A percentile compares a stretch with the other conserved stretches of the same genome.
These are phyloP conservation scores for Dione vanillae DNA, from an alignment of 2,888 invertebrate species.

Conservation along the genomic window DNA sequence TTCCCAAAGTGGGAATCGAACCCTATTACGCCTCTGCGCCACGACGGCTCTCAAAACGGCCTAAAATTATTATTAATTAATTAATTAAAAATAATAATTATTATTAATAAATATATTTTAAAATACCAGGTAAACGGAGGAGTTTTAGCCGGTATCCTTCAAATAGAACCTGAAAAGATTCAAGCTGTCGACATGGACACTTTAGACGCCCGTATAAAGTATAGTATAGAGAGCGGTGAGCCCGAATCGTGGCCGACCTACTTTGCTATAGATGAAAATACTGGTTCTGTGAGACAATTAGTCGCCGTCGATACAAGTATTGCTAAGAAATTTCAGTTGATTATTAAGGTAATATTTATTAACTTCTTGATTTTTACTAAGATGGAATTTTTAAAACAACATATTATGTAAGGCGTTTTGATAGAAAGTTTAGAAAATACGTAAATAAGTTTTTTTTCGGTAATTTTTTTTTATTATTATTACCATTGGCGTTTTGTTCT, in stretches of 20 bases:
- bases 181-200: constrained; percentile 96
- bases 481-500: too few species aligned
- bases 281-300: constrained; percentile 92
- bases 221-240: constrained; percentile 91
- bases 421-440: too few species aligned
- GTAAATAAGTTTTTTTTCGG: too few species aligned
- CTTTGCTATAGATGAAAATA: constrained; percentile 92
- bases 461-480: too few species aligned
- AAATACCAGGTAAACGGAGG: constrained; percentile 89
- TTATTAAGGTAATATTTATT: constrained; percentile 87
- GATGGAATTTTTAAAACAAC: too few species aligned
- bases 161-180: constrained; percentile 93
- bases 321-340: constrained; percentile 90
- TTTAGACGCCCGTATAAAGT: constrained; percentile 91
- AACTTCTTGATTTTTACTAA: background rate
- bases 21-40: background rate
- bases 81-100: too few species aligned
- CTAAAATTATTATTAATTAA: too few species aligned
- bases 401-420: too few species aligned
- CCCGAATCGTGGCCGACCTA: constrained; percentile 91
- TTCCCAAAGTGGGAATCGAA: background rate
- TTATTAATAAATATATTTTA: background rate
- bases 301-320: constrained; percentile 91
- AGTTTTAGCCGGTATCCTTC: constrained; percentile 91
- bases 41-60: background rate